Conservation (phyloP, 2,888 invertebrate species). For the Rhagium mordax region DNA sequence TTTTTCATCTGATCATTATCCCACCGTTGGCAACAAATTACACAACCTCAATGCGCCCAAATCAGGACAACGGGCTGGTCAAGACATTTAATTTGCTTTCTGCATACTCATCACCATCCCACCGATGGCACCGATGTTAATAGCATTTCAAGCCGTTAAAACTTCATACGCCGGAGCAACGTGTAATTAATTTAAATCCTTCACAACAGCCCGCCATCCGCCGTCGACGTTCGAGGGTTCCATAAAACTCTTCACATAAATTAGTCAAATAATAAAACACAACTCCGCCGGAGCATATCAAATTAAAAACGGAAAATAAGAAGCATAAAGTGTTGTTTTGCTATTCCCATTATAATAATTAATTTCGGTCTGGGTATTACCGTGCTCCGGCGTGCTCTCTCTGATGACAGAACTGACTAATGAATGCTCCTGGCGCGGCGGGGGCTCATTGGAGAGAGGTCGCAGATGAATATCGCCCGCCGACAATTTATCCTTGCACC, state of each 20-base stretch:
- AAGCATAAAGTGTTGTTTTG: conserved; percentile 44
- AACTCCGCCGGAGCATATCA: conserved; percentile 25
- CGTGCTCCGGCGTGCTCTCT: conserved; percentile 12
- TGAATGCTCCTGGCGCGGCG: conserved; percentile 37
- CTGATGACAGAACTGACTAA: conserved; percentile 47
- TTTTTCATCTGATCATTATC: no score
- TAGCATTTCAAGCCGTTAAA: no score
- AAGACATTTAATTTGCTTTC: no score
- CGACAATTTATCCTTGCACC: conserved; percentile 25
- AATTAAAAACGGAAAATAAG: conserved; percentile 44
- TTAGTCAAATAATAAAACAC: conserved; percentile 19
- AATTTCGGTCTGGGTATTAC: conserved; percentile 45
- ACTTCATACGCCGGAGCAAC: background rate
- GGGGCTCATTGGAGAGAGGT: conserved; percentile 25
- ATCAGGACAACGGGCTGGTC: no score
- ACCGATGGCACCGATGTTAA: no score
- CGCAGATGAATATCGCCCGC: conserved; percentile 26
- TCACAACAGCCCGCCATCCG: background rate
- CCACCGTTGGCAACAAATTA: no score
- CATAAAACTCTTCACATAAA: conserved; percentile 1
- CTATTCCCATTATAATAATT: conserved; percentile 49
- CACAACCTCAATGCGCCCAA: no score
- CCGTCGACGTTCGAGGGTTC: conserved; percentile 1
- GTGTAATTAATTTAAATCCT: conserved; percentile 5
- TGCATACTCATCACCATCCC: no score